Base-by-base conservation (phyloP, 2,113 vertebrate genomes). In the Suricata suricatta region DNA sequence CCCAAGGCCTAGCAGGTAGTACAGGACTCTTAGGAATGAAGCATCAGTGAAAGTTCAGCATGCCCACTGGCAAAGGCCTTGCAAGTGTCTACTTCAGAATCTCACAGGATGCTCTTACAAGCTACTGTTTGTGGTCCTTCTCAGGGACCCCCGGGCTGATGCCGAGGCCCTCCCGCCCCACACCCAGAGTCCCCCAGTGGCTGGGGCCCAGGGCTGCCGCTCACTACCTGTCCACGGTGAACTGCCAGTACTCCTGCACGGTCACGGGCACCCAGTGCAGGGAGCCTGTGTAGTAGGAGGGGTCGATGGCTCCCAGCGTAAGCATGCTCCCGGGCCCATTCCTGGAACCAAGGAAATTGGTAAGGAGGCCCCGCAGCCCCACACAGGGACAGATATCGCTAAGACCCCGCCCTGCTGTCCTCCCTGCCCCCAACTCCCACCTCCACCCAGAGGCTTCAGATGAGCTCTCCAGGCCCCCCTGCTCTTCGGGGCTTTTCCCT, bases 141-240 rank as follows among this genome's bases (percentile, higher is more conserved):
- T 77, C 21, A 1, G 57, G 25, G 64, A 41, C 54, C 54, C 14
- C 2, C 15, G 25, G 5, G 38, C 50, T 66, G 31, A 11, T 29
- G 21, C 41, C 90, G 0, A 0, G 9, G 57, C 3, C 71, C 74
- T 41, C 17, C 0, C 0, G 0, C 57, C 77, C 23, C 47, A 10
- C 47, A 2, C 7, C 27, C 13, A 2, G 19, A 16, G 25, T 10
- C 23, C 0, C 16, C 68, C 69, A 27, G 38, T 2, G 25, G 57
- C 6, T 1, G 3, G n/a, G 44, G 54, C 66, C 64, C 15, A 0
- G 2, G 0, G 47, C 23, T 13, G 44, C 88, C 0, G 1, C 1
- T 29, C 23, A 57, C 83, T 97, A 99, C 99, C 99, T 99, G 97
- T 99, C 98, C 98, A 99, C 97, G 2, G 97, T 96, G 97, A 99